A percentile compares a stretch with the other conserved stretches of the same genome.
Conservation (phyloP, 2,888 invertebrate species). For the Mesochorus sp. region DNA sequence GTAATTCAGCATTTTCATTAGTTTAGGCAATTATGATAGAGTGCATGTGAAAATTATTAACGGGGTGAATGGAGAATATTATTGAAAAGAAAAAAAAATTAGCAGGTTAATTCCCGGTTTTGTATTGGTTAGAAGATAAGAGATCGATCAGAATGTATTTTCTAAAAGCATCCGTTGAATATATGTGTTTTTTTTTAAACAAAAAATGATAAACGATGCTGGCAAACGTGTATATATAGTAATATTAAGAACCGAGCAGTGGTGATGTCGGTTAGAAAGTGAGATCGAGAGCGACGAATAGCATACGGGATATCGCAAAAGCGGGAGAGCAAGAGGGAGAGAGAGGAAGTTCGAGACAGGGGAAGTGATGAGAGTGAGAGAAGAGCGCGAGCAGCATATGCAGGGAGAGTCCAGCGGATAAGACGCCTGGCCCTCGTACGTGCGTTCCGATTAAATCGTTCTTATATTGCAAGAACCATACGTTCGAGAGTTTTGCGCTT, state of each 20-base stretch:
- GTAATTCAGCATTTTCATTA: constrained; percentile 25
- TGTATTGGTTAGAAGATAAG: not conserved
- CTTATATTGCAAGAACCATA: constrained; percentile 46
- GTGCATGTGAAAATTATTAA: no score
- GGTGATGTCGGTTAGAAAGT: constrained; percentile 61
- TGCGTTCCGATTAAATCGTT: constrained; percentile 66
- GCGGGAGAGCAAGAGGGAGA: not conserved
- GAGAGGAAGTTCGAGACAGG: no score
- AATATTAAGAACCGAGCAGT: not conserved
- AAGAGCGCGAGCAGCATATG: constrained; percentile 11
- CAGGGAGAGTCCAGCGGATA: constrained; percentile 56
- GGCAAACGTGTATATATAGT: not conserved
- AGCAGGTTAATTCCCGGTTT: no score
- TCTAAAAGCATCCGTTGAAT: no score
- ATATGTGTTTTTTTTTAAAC: not conserved
- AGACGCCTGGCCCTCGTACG: constrained; percentile 41
- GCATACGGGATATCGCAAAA: constrained; percentile 10
- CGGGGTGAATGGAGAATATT: no score
- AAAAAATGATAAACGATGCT: not conserved
- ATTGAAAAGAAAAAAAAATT: no score
- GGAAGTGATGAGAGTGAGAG: not conserved
- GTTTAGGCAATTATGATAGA: no score
- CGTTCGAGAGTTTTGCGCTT: constrained; percentile 22
- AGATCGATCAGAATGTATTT: no score
- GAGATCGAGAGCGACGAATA: constrained; percentile 29